Conservation (phyloP, 1,140 invertebrate genomes). For the Whitmania pigra region DNA sequence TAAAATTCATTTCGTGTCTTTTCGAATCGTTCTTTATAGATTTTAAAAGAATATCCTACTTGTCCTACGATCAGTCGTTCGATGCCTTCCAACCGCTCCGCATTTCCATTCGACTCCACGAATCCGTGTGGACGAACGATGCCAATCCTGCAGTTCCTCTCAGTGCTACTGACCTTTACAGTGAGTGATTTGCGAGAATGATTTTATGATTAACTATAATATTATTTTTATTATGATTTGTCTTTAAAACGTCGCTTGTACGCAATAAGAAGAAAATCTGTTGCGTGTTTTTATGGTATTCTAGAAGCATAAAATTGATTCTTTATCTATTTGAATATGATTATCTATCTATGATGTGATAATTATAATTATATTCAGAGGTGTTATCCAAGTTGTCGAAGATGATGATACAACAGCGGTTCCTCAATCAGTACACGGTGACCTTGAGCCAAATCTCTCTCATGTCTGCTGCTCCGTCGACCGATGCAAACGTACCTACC, state of each 20-base stretch:
- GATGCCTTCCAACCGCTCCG: neutral
- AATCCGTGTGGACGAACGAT: neutral
- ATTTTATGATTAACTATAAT: too few species aligned
- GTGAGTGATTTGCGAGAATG: neutral
- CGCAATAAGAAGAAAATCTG: too few species aligned
- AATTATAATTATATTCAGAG: neutral
- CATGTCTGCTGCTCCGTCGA: constrained; percentile 1
- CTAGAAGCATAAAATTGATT: too few species aligned
- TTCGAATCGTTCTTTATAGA: neutral
- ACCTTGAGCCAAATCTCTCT: neutral
- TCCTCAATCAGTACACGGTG: neutral
- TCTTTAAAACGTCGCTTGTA: too few species aligned
- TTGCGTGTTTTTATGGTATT: too few species aligned
- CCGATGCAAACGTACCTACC: neutral
- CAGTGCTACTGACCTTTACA: neutral
- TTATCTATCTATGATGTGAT: neutral
- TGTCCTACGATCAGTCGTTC: neutral
- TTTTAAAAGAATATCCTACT: neutral
- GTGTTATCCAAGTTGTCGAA: neutral
- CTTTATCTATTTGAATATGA: neutral
- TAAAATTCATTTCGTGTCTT: too few species aligned
- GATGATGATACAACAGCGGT: neutral
- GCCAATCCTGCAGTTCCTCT: neutral
- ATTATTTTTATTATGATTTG: too few species aligned
- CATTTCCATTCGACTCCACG: neutral